Evolutionary conservation across 2,113 vertebrate species (phyloP), one percentile per base, ranked within the genome.

Genomic region (Rhynchomys soricoides): DNA sequence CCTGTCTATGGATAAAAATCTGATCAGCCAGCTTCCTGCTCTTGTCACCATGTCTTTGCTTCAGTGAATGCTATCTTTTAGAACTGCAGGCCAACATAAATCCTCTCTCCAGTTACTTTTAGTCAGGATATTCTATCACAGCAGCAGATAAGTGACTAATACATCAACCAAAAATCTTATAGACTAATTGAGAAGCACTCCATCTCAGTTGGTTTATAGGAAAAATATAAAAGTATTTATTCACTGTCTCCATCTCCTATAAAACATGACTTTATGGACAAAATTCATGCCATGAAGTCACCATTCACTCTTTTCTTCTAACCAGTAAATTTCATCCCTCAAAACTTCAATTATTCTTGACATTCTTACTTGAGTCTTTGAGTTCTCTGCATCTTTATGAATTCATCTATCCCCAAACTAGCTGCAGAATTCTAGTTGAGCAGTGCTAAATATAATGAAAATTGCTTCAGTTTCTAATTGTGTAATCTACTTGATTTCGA

Each of bases 351-450:
- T 75, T 24, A 75, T 81, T 73, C 40, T 64, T 85, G 45, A 86
- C 31, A 40, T 50, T 90, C 29, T 86, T 0, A 6, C 48, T 68
- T 90, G 85, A 90, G 52, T 26, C 55, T 88, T 91, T 79, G 55
- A 70, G 19, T 57, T 86, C 37, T 88, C 55, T 59, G 16, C 5
- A 64, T 75, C n/a, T 81, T 62, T 91, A 78, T 88, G 71, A 12
- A 93, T 90, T 81, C 11, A 31, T 77, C 3, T 74, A 91, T 79
- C 70, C 48, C 89, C 91, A 91, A 95, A 70, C 50, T 88, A 64
- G 48, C 43, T 43, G 10, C 64, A 71, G 45, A 88, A 91, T 89
- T 86, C 95, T 75, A 86, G 26, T 77, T 57, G 26, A 92, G 71
- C 89, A 81, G 55, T 22, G 11, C 64, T 94, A 31, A 91, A 62